Conservation (phyloP, 2,888 invertebrate species). For the Exocentrus adspersus region DNA sequence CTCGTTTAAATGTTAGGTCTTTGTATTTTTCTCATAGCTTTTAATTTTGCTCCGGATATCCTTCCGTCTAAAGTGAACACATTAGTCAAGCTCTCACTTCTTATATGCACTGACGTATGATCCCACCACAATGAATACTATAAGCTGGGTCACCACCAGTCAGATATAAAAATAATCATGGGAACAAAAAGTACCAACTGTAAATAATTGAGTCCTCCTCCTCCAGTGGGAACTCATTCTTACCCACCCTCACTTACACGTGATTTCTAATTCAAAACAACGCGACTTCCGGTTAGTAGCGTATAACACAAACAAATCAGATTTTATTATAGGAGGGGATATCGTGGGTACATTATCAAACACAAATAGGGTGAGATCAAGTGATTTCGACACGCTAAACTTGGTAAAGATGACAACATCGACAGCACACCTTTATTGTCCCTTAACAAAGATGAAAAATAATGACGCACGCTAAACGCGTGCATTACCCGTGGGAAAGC, state of each 20-base stretch:
- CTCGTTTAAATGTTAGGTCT: too few relatives aligned
- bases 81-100: too few relatives aligned
- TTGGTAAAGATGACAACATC: conserved; percentile 32
- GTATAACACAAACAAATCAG: conserved; percentile 20
- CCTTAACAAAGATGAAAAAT: conserved; percentile 31
- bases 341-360: conserved; percentile 23
- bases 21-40: too few relatives aligned
- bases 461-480: conserved; percentile 47
- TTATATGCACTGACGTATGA: too few relatives aligned
- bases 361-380: conserved; percentile 32
- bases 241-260: conserved; percentile 19
- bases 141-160: too few relatives aligned
- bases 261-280: conserved; percentile 35
- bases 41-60: too few relatives aligned
- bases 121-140: too few relatives aligned
- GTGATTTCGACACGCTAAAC: conserved; percentile 37
- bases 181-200: neutral
- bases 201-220: neutral
- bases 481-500: conserved; percentile 51
- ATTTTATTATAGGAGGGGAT: conserved; percentile 16
- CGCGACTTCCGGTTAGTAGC: conserved; percentile 36
- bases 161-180: neutral
- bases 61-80: too few relatives aligned
- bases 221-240: neutral
- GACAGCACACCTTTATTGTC: conserved; percentile 31